phyloP scores from a whole-genome alignment of 2,797 vertebrate genomes.

The Poeciliopsis turneri region DNA sequence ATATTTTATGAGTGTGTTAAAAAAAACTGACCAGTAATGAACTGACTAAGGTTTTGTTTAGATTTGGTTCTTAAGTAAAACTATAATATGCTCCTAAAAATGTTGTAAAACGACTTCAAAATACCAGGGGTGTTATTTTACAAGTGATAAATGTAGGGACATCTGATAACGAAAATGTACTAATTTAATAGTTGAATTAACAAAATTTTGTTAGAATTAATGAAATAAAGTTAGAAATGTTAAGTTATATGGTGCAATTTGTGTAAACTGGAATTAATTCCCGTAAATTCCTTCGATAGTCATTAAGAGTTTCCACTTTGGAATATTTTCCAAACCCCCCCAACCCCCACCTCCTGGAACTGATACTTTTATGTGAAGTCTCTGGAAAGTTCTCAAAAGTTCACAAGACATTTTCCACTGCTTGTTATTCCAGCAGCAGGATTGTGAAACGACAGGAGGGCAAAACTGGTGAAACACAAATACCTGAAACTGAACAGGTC shows the following conservation, averaged over 20 bases:
- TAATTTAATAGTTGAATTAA: not conserved
- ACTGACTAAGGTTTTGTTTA: not conserved
- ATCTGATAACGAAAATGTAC: not conserved
- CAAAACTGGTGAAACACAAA: not conserved
- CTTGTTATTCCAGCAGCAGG: not conserved
- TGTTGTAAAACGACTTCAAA: not conserved
- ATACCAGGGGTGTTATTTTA: not conserved
- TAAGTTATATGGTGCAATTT: not conserved
- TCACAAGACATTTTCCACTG: not conserved
- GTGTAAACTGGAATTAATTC: not conserved
- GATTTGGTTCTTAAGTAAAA: not conserved
- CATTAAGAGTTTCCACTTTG: not conserved
- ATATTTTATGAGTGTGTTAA: not conserved
- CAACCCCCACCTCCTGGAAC: not conserved
- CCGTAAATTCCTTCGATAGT: not conserved
- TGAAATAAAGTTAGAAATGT: not conserved
- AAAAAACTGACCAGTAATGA: not conserved
- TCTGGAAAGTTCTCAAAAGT: not conserved
- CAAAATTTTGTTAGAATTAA: not conserved
- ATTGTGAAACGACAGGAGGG: not conserved
- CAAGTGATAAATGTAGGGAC: not conserved
- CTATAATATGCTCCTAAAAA: not conserved
- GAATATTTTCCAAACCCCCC: not conserved
- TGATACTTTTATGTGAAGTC: not conserved
- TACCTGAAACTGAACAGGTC: not conserved